A percentile compares a stretch with the other conserved stretches of the same genome.
Conservation (phyloP, 1,140 invertebrate species). For the Hetaerina americana region DNA sequence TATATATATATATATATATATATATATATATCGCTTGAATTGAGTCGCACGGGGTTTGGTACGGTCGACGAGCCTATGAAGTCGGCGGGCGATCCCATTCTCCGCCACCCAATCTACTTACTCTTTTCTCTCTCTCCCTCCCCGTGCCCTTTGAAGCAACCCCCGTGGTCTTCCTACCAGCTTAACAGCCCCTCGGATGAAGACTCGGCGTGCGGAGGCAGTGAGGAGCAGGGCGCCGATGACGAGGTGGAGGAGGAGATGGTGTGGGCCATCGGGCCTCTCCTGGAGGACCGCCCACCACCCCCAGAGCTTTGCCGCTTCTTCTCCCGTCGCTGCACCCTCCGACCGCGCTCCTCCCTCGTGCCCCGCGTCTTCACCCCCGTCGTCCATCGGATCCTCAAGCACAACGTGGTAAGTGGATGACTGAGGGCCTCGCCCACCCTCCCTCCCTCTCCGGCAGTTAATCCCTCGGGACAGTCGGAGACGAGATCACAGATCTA, state of each 20-base stretch:
- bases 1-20: too few species aligned
- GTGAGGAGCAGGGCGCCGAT: slow-evolving; percentile 31
- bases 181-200: neutral
- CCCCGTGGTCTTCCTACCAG: neutral
- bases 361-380: slow-evolving; percentile 51
- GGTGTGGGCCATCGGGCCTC: slow-evolving; percentile 39
- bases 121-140: neutral
- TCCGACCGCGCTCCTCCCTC: slow-evolving; percentile 42
- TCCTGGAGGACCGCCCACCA: slow-evolving; percentile 45
- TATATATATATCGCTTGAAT: too few species aligned
- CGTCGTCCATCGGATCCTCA: slow-evolving; percentile 65
- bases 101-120: too few species aligned
- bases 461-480: too few species aligned
- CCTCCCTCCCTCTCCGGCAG: too few species aligned
- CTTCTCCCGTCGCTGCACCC: slow-evolving; percentile 39
- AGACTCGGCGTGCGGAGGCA: slow-evolving; percentile 14
- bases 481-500: too few species aligned
- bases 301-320: slow-evolving; percentile 47
- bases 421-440: too few species aligned
- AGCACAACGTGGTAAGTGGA: slow-evolving; percentile 62
- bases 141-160: neutral
- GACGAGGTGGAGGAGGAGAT: slow-evolving; percentile 34
- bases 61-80: too few species aligned
- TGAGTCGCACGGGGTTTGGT: too few species aligned
- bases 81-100: too few species aligned